Conservation (phyloP, 2,797 vertebrate species). For the Pangasius sanitwongsei region DNA sequence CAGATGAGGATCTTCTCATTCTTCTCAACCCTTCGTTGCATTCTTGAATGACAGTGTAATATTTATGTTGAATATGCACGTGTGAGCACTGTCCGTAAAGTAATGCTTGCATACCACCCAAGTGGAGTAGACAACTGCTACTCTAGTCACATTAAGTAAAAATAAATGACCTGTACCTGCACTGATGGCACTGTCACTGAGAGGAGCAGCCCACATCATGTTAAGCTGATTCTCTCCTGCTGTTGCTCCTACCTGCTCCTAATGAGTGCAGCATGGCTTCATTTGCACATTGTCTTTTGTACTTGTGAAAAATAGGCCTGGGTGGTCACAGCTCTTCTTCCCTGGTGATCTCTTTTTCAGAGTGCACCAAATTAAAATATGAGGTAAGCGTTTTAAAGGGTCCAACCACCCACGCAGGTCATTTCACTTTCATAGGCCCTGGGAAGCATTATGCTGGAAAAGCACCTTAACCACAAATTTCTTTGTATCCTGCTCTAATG, state of each 20-base stretch:
- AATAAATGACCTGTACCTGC: background rate
- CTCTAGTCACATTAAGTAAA: background rate
- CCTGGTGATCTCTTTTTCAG: constrained; percentile 52
- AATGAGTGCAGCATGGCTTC: constrained; percentile 62
- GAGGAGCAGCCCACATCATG: constrained; percentile 45
- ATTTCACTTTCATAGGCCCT: constrained; percentile 35
- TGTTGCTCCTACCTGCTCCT: constrained; percentile 55
- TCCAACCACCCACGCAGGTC: constrained; percentile 25
- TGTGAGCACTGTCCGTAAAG: background rate
- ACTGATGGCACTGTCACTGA: constrained; percentile 10
- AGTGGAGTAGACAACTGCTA: background rate
- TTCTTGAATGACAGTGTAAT: constrained; percentile 7
- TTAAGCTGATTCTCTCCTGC: constrained; percentile 51
- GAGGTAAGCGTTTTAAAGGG: constrained; percentile 38
- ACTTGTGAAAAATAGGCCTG: constrained; percentile 49
- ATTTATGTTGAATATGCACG: background rate
- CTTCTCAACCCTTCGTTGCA: background rate
- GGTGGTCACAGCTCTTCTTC: constrained; percentile 37
- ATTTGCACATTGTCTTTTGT: constrained; percentile 59
- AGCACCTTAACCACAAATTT: background rate
- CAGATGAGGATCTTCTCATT: background rate
- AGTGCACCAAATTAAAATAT: constrained; percentile 53
- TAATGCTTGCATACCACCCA: background rate
- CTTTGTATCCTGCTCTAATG: constrained; percentile 17
- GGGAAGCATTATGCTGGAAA: constrained; percentile 3